A percentile compares a stretch with the other conserved stretches of the same genome.
Evolutionary conservation across 2,888 invertebrate species (phyloP).

Genomic region (Corbicula japonica): DNA sequence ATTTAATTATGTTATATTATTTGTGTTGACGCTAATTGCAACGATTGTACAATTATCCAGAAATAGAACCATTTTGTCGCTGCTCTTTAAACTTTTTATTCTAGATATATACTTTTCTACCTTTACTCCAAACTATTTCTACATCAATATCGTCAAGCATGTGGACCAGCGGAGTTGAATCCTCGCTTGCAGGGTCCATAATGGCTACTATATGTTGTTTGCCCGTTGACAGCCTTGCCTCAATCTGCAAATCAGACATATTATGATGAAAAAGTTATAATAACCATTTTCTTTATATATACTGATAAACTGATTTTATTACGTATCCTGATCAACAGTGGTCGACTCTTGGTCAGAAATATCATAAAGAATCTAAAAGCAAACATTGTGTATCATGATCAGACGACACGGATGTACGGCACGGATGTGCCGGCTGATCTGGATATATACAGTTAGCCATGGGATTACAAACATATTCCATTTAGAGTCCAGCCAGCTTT

Average conservation of each 20-base stretch:
- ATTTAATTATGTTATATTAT: no score
- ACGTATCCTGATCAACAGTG: not conserved
- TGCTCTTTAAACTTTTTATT: no score
- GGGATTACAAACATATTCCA: no score
- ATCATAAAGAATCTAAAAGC: not conserved
- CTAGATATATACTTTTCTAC: no score
- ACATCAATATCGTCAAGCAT: not conserved
- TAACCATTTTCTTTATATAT: not conserved
- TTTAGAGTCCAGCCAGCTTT: no score
- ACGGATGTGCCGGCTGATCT: not conserved
- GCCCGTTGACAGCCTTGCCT: not conserved
- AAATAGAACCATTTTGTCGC: no score
- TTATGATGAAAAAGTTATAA: not conserved
- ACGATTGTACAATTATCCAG: no score
- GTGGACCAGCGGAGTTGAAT: no score
- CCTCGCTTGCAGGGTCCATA: not conserved
- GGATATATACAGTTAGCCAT: no score
- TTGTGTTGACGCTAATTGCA: no score
- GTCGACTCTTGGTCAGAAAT: not conserved
- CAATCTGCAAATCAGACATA: not conserved
- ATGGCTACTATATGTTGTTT: not conserved
- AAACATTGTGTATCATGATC: not conserved
- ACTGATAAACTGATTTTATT: not conserved
- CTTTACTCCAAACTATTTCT: not conserved
- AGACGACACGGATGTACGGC: not conserved